Evolutionary conservation across 2,113 vertebrate genomes (phyloP), one percentile per base, ranked within the genome.

Genomic region (Mellivora capensis): DNA sequence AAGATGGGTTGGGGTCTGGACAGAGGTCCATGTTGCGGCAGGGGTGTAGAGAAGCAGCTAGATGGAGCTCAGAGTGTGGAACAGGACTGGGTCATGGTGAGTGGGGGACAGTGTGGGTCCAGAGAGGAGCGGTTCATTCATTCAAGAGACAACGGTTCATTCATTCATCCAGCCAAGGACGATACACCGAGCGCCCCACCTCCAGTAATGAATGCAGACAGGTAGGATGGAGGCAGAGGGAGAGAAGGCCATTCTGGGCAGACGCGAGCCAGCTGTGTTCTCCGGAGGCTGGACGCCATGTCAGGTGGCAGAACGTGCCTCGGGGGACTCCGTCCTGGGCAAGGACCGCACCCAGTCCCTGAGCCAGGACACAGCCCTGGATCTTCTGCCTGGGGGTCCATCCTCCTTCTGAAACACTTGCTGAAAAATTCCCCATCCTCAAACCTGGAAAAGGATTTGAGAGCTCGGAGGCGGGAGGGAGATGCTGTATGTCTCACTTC

Each of bases 401-500:
- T 6, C 12, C 27, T 44, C 10, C 37, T 34, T 44, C 64, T 23
- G 23, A 34, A 2, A 12, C 37, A 21, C n/a, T 67, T 9, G 5
- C 31, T 12, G n/a, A 42, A 82, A 61, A 42, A 6, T 0, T 39
- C 64, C 31, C 52, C 31, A 2, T 52, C 13, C 49, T 34, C 44
- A 27, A 23, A 62, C 29, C 15, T 44, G 8, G 18, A 14, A 25
- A 62, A 13, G 23, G 37, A 67, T 34, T 31, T 7, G 23, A 4
- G 57, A 81, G 42, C 77, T 29, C 9, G 31, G 47, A 90, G 31
- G 37, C 8, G 15, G 44, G 21, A 44, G 52, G 87, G 31, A 15
- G 7, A 15, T 1, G 49, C 21, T 18, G 6, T 0, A 0, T 23
- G 25, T 37, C 42, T 25, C 34, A 3, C 14, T n/a, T 44, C 47